phyloP scores from a whole-genome alignment of 2,113 vertebrate genomes.

The Saiga tatarica region DNA sequence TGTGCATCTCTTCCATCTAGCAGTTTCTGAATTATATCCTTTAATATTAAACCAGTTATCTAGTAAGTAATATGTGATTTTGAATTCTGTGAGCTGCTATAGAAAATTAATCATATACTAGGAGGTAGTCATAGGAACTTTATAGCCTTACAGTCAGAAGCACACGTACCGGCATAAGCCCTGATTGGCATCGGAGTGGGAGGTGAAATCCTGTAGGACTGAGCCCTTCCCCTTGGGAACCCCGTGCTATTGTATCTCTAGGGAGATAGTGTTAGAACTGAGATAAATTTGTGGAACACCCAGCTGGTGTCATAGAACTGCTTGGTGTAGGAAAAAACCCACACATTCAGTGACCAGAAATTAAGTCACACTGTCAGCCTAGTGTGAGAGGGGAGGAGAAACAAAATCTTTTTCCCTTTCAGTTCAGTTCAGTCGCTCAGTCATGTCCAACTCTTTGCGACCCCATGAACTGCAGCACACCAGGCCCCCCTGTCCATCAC shows the following conservation, averaged over 20 bases:
- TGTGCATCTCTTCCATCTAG: background rate
- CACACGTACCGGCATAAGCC: background rate
- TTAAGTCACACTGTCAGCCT: background rate
- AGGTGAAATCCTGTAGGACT: background rate
- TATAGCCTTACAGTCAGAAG: background rate
- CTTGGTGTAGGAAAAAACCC: background rate
- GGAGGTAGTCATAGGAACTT: background rate
- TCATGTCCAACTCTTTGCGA: rapidly evolving
- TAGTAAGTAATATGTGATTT: background rate
- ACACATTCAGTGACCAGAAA: background rate
- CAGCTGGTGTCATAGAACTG: background rate
- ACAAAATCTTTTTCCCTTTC: background rate
- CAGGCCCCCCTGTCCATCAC: too few relatives aligned
- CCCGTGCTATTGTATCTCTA: background rate
- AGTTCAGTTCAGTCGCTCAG: too few relatives aligned
- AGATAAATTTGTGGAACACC: background rate
- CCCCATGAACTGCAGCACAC: too few relatives aligned
- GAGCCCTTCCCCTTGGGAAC: background rate
- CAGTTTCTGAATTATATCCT: background rate
- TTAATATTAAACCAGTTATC: background rate
- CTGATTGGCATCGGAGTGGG: background rate
- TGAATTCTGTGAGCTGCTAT: background rate
- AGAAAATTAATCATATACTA: background rate
- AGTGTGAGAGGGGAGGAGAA: background rate
- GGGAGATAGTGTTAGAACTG: background rate